Percentiles rank a stretch among this genome's conserved stretches.
These are phyloP conservation scores for Micronycteris hirsuta DNA, from an alignment of 2,113 vertebrate genomes.

Conservation along the genomic window DNA sequence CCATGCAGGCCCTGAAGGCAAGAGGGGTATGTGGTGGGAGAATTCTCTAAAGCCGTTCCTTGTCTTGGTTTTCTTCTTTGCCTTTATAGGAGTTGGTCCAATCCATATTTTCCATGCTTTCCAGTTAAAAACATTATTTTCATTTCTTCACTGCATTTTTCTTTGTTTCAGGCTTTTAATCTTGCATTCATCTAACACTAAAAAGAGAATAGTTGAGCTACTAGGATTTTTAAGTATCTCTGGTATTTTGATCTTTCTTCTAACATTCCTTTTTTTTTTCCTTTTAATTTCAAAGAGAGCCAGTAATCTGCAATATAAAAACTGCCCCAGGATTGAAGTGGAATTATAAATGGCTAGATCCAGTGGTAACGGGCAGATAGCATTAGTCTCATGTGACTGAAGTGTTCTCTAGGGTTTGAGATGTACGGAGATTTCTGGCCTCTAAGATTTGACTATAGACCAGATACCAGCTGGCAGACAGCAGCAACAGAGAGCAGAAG, in stretches of 20 bases:
- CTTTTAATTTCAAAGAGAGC: background rate
- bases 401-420: background rate
- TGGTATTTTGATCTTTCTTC: background rate
- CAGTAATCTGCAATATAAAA: background rate
- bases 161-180: background rate
- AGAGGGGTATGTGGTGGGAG: background rate
- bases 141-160: background rate
- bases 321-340: background rate
- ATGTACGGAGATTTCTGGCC: background rate
- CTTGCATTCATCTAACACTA: background rate
- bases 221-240: background rate
- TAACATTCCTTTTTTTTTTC: background rate
- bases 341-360: background rate
- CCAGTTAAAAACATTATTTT: background rate
- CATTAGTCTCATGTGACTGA: background rate
- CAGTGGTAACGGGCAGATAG: background rate
- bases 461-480: background rate
- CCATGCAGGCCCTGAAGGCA: background rate
- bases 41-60: background rate
- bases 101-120: background rate
- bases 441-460: background rate
- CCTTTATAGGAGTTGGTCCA: background rate
- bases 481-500: background rate
- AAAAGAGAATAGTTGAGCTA: background rate
- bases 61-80: background rate